Percentiles rank a stretch among this genome's conserved stretches.
phyloP scores from a whole-genome alignment of 2,797 vertebrate genomes.

The Chelon labrosus region DNA sequence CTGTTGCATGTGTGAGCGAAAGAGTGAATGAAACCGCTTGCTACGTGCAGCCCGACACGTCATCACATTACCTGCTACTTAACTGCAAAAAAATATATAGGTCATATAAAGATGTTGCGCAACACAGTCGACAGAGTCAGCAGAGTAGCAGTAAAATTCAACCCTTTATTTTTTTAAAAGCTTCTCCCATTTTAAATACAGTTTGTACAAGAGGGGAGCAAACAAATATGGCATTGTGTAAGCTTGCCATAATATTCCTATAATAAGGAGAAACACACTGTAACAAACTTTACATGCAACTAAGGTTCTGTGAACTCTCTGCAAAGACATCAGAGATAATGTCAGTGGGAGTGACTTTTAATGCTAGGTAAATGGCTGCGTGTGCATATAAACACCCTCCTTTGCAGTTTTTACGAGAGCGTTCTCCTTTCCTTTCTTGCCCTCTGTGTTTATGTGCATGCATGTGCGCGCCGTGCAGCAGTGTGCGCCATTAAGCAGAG shows the following conservation, averaged over 20 bases:
- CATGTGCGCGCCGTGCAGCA: constrained; percentile 4
- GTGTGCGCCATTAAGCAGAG: constrained; percentile 40
- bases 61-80: neutral
- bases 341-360: constrained; percentile 31
- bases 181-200: neutral
- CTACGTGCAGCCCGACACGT: neutral
- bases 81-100: neutral
- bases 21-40: neutral
- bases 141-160: neutral
- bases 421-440: neutral
- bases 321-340: constrained; percentile 35
- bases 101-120: neutral
- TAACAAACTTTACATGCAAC: constrained; percentile 32
- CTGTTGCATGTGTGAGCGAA: neutral
- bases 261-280: constrained; percentile 30
- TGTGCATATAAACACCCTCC: constrained; percentile 47
- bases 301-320: constrained; percentile 30
- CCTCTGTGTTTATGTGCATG: constrained; percentile 16
- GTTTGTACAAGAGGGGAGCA: neutral
- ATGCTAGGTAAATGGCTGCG: constrained; percentile 40
- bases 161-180: constrained; percentile 1
- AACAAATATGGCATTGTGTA: constrained; percentile 34
- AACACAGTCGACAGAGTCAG: neutral
- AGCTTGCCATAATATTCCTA: constrained; percentile 9
- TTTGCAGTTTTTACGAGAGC: constrained; percentile 33